Conservation (phyloP, 2,797 vertebrate genomes). For the Eptatretus atami region DNA sequence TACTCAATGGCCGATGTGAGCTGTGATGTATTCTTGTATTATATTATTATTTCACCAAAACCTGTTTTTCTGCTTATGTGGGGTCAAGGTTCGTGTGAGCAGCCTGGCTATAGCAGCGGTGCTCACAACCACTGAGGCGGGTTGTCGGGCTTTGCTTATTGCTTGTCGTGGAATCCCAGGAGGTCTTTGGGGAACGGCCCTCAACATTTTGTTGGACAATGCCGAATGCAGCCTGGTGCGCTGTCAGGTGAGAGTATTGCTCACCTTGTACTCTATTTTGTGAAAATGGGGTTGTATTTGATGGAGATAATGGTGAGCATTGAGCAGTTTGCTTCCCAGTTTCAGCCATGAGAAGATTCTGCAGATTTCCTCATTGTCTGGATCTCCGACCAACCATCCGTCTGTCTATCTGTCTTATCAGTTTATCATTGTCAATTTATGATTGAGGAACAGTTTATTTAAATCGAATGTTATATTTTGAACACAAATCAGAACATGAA, state of each 20-base stretch:
- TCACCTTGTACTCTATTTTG: too few relatives aligned
- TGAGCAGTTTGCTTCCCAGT: too few relatives aligned
- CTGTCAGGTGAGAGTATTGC: conserved; percentile 30
- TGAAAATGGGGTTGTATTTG: too few relatives aligned
- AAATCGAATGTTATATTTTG: too few relatives aligned
- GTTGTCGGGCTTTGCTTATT: conserved; percentile 39
- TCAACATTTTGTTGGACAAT: conserved; percentile 69
- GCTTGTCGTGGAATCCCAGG: conserved; percentile 94
- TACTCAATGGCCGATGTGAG: not conserved
- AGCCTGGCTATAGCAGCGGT: conserved; percentile 56
- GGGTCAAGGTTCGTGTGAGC: conserved; percentile 66
- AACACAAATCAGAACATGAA: too few relatives aligned
- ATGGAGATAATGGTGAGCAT: too few relatives aligned
- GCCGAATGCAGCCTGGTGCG: conserved; percentile 79
- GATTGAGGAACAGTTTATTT: too few relatives aligned
- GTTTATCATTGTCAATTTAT: too few relatives aligned
- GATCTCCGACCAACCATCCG: too few relatives aligned
- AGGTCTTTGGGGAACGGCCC: conserved; percentile 65
- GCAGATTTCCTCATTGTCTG: too few relatives aligned
- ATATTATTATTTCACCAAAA: not conserved
- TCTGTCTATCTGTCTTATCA: too few relatives aligned
- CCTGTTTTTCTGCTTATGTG: not conserved
- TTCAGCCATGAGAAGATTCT: too few relatives aligned
- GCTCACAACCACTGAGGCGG: conserved; percentile 35
- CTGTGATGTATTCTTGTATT: not conserved